Percentiles rank a stretch among this genome's conserved stretches.
Evolutionary conservation across 2,888 invertebrate species (phyloP).

Genomic region (Chromoteleia sp.): DNA sequence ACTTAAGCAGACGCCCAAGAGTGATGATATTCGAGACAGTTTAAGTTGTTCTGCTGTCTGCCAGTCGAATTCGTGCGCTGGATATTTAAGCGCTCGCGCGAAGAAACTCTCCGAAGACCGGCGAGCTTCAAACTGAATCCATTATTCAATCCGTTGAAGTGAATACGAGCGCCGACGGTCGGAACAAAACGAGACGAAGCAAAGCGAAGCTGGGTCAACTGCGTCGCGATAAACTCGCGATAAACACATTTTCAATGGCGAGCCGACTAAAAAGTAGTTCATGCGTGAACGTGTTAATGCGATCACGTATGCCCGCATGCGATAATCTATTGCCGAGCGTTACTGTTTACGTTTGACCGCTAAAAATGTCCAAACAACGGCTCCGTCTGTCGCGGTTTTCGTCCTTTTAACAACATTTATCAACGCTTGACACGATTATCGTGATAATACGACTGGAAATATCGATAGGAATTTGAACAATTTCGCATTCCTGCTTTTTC

Average conservation of each 20-base stretch:
- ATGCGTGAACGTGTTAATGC: constrained; percentile 46
- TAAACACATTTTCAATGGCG: constrained; percentile 29
- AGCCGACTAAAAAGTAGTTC: constrained; percentile 34
- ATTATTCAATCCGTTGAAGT: constrained; percentile 74
- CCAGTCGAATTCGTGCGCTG: constrained; percentile 59
- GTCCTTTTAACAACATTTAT: neutral
- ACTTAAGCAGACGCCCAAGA: constrained; percentile 30
- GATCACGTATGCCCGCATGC: constrained; percentile 15
- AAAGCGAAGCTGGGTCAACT: constrained; percentile 49
- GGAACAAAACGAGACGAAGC: constrained; percentile 11
- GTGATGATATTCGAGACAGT: constrained; percentile 62
- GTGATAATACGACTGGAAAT: neutral
- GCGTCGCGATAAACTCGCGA: constrained; percentile 42
- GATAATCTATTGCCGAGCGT: neutral
- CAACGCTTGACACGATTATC: neutral
- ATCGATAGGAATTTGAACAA: too few species aligned
- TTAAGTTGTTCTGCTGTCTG: constrained; percentile 68
- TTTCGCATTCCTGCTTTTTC: too few species aligned
- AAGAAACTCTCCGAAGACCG: constrained; percentile 44
- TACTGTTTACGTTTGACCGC: constrained; percentile 1
- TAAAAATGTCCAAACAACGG: neutral
- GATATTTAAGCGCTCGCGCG: constrained; percentile 53
- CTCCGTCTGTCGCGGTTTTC: neutral
- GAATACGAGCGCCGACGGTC: constrained; percentile 72
- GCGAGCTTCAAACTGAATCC: constrained; percentile 70